Evolutionary conservation across 1,140 invertebrate species (phyloP).

Genomic region (Conus betulinus): DNA sequence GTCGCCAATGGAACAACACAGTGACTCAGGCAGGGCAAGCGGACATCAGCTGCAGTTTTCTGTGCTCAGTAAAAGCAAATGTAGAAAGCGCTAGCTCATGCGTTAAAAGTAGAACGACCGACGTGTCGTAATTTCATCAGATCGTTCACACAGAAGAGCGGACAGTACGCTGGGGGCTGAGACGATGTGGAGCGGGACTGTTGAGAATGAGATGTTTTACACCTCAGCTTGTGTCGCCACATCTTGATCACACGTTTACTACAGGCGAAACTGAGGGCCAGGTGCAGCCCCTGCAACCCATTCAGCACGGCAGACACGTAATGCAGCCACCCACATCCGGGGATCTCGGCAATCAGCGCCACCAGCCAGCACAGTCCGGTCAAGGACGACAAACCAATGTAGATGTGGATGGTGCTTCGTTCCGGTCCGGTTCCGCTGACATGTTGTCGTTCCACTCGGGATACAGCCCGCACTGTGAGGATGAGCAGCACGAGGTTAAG

Average conservation of each 20-base stretch:
- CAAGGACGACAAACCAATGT: conserved; percentile 53
- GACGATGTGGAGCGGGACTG: neutral
- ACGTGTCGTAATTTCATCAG: too few species aligned
- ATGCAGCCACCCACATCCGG: conserved; percentile 65
- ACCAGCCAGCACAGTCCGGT: conserved; percentile 58
- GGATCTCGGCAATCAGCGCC: conserved; percentile 51
- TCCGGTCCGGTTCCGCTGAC: conserved; percentile 35
- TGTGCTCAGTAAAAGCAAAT: neutral
- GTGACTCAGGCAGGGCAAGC: too few species aligned
- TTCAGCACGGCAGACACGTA: conserved; percentile 80
- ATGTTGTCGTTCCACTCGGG: conserved; percentile 35
- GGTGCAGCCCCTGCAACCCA: conserved; percentile 80
- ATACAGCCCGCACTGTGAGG: conserved; percentile 36
- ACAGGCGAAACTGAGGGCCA: conserved; percentile 77
- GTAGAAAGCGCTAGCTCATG: neutral
- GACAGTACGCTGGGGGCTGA: neutral
- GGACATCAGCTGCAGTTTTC: neutral
- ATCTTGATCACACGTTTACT: conserved; percentile 31
- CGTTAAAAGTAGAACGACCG: neutral
- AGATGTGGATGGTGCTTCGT: conserved; percentile 47
- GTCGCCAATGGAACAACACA: too few species aligned
- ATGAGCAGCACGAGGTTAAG: conserved; percentile 53
- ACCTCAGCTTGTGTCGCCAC: conserved; percentile 31
- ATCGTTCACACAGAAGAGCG: conserved; percentile 1
- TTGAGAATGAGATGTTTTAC: neutral